Conservation (phyloP, 2,113 vertebrate species). For the Epinephelus lanceolatus region DNA sequence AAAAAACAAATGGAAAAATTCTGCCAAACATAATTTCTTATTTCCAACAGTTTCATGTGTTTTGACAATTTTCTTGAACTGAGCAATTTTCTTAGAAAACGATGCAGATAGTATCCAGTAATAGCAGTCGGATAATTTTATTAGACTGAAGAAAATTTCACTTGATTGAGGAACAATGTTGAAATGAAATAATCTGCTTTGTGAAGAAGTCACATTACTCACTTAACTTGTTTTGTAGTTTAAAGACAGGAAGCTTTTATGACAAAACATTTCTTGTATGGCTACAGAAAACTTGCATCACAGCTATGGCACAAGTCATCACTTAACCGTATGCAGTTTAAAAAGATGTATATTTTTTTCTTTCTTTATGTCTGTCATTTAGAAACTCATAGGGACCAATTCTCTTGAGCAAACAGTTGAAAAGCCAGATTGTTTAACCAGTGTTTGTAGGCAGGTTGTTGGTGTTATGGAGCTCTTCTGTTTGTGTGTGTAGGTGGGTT, state of each 20-base stretch:
- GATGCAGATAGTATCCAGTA: background rate
- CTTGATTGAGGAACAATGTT: background rate
- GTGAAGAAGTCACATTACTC: background rate
- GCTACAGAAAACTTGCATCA: background rate
- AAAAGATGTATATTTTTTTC: background rate
- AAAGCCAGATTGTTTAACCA: conserved; percentile 22
- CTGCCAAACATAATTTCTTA: conserved; percentile 9
- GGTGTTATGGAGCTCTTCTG: conserved; percentile 1
- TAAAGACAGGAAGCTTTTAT: background rate
- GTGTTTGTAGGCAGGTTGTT: conserved; percentile 25
- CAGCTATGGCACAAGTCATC: background rate
- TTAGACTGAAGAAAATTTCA: background rate
- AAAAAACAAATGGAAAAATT: background rate
- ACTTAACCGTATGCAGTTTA: background rate
- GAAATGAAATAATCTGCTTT: background rate
- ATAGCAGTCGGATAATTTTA: background rate
- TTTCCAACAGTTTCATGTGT: conserved; percentile 12
- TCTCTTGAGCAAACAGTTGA: background rate
- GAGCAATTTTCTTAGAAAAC: background rate
- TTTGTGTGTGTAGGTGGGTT: conserved; percentile 34
- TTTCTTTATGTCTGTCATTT: conserved; percentile 1
- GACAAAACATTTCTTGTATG: background rate
- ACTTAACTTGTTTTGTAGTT: background rate
- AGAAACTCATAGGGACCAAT: background rate
- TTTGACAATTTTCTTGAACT: conserved; percentile 2